Evolutionary conservation across 2,797 vertebrate species (phyloP).

Genomic region (Margarornis squamiger): DNA sequence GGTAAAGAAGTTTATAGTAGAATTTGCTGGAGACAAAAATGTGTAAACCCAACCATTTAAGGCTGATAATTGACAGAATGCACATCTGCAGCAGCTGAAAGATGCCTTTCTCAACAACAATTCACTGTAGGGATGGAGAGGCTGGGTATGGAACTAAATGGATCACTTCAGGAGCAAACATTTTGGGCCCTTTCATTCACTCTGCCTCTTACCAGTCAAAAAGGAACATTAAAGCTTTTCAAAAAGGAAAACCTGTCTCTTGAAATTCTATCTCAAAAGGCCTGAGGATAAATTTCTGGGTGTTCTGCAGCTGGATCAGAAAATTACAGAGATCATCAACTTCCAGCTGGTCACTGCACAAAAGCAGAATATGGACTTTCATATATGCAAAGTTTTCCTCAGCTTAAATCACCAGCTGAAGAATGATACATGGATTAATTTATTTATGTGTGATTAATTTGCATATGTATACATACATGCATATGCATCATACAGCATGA

Average conservation of each 20-base stretch:
- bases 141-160: constrained; percentile 4
- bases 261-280: not conserved
- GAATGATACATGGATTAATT: not conserved
- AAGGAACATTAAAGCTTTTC: not conserved
- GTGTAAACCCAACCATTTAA: constrained; percentile 45
- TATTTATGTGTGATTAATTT: not conserved
- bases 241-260: constrained; percentile 7
- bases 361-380: not conserved
- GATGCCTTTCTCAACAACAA: constrained; percentile 38
- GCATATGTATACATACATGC: not conserved
- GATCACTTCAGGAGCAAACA: constrained; percentile 12
- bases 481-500: not conserved
- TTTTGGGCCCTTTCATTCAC: constrained; percentile 13
- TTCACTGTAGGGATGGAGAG: constrained; percentile 13
- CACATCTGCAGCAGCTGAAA: constrained; percentile 63
- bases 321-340: not conserved
- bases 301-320: not conserved
- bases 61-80: constrained; percentile 54
- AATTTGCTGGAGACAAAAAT: constrained; percentile 58
- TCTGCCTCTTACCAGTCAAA: not conserved
- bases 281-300: not conserved
- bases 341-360: not conserved
- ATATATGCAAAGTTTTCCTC: not conserved
- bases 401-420: not conserved
- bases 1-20: constrained; percentile 54